These are phyloP conservation scores for Drosophila simulans DNA, from an alignment of 1,140 invertebrate genomes.

Conservation along the genomic window DNA sequence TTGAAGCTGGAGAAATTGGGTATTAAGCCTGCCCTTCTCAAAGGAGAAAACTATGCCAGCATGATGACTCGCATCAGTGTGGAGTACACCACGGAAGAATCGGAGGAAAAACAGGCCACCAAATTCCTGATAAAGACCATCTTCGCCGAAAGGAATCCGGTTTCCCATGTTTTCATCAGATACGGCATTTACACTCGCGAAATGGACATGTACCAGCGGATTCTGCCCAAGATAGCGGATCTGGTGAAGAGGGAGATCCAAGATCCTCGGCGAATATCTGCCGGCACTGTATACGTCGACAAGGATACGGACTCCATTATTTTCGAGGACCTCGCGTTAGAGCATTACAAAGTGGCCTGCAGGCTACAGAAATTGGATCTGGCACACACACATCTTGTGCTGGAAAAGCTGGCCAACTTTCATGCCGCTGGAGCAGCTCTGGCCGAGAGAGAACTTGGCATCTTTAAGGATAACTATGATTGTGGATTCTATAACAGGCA, in stretches of 20 bases:
- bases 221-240: constrained; percentile 58
- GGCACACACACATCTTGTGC: constrained; percentile 83
- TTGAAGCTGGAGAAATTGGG: constrained; percentile 46
- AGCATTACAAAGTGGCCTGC: constrained; percentile 85
- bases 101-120: constrained; percentile 1
- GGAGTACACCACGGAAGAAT: constrained; percentile 20
- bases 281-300: constrained; percentile 65
- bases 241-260: constrained; percentile 39
- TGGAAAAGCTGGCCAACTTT: constrained; percentile 86
- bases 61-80: constrained; percentile 64
- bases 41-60: constrained; percentile 72
- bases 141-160: constrained; percentile 49
- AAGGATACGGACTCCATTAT: constrained; percentile 45
- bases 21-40: constrained; percentile 38
- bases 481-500: constrained; percentile 58
- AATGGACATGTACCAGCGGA: constrained; percentile 68
- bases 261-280: constrained; percentile 63
- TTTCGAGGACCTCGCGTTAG: constrained; percentile 81
- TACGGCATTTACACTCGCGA: constrained; percentile 64
- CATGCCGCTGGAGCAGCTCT: constrained; percentile 84
- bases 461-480: constrained; percentile 55
- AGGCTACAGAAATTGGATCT: constrained; percentile 85
- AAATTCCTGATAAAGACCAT: constrained; percentile 66
- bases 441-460: constrained; percentile 32
- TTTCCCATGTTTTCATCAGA: constrained; percentile 31